Conservation (phyloP, 2,113 vertebrate genomes). For the Eonycteris spelaea region DNA sequence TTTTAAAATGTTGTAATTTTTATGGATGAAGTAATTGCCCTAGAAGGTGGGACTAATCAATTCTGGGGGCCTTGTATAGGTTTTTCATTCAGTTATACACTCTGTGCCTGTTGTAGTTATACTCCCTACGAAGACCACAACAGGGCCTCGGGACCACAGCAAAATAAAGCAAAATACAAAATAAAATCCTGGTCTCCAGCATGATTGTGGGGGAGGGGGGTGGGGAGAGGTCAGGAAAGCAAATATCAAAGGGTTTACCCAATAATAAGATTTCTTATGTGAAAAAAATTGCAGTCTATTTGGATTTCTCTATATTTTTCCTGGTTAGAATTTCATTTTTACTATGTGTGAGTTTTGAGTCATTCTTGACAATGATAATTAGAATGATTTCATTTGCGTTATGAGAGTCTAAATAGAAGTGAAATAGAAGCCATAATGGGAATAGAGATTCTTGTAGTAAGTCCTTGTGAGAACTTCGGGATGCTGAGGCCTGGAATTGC, state of each 20-base stretch:
- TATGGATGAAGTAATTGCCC: not conserved
- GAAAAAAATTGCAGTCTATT: not conserved
- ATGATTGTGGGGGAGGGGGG: not conserved
- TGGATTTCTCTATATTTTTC: not conserved
- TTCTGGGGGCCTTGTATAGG: not conserved
- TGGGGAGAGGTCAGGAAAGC: not conserved
- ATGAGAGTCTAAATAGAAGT: not conserved
- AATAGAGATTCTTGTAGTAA: not conserved
- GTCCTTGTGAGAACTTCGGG: not conserved
- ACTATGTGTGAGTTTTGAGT: not conserved
- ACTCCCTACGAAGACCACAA: not conserved
- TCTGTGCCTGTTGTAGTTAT: not conserved
- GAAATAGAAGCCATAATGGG: not conserved
- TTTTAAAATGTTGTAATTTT: not conserved
- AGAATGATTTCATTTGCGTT: not conserved
- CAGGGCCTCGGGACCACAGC: not conserved
- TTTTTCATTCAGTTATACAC: not conserved
- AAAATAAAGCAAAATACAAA: slow-evolving; percentile 6
- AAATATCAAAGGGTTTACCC: not conserved
- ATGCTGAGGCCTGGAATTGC: not conserved
- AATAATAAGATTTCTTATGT: not conserved
- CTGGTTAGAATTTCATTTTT: not conserved
- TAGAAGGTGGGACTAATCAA: not conserved
- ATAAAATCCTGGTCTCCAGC: not conserved
- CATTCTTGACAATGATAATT: not conserved